phyloP scores from a whole-genome alignment of 2,797 vertebrate genomes.

The Denticeps clupeoides region DNA sequence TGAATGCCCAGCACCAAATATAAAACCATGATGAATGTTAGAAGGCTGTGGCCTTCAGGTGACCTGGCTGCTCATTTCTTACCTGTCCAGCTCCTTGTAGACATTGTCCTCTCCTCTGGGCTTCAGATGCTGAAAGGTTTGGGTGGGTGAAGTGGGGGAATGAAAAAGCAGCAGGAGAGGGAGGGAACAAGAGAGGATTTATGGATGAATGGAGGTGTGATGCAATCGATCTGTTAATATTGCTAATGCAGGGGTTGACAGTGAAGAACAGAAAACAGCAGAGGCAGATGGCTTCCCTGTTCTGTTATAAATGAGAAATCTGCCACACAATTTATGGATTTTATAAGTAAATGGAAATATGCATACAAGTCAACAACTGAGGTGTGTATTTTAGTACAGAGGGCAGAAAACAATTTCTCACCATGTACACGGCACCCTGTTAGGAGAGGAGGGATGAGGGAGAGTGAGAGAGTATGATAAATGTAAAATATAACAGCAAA shows the following conservation, averaged over 20 bases:
- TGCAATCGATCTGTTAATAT: constrained; percentile 56
- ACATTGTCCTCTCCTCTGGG: constrained; percentile 56
- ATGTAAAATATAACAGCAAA: too few relatives aligned
- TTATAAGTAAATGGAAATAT: too few relatives aligned
- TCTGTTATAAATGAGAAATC: too few relatives aligned
- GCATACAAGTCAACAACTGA: too few relatives aligned
- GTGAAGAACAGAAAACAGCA: too few relatives aligned
- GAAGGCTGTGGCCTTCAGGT: constrained; percentile 23
- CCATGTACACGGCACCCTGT: constrained; percentile 64
- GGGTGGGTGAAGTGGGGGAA: constrained; percentile 15
- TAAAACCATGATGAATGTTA: too few relatives aligned
- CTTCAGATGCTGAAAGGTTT: constrained; percentile 56
- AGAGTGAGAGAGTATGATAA: background rate
- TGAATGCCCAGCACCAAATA: too few relatives aligned
- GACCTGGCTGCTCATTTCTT: constrained; percentile 39
- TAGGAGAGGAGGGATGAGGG: background rate
- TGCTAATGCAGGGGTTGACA: constrained; percentile 47
- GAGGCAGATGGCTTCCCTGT: too few relatives aligned
- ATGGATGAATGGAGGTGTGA: constrained; percentile 28
- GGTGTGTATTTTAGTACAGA: too few relatives aligned
- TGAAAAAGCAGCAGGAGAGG: constrained; percentile 27
- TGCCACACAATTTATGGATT: too few relatives aligned
- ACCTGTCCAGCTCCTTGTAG: constrained; percentile 66
- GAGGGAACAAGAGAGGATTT: background rate
- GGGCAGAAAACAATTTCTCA: too few relatives aligned